phyloP scores from a whole-genome alignment of 2,113 vertebrate genomes.

The Dromaius novaehollandiae region DNA sequence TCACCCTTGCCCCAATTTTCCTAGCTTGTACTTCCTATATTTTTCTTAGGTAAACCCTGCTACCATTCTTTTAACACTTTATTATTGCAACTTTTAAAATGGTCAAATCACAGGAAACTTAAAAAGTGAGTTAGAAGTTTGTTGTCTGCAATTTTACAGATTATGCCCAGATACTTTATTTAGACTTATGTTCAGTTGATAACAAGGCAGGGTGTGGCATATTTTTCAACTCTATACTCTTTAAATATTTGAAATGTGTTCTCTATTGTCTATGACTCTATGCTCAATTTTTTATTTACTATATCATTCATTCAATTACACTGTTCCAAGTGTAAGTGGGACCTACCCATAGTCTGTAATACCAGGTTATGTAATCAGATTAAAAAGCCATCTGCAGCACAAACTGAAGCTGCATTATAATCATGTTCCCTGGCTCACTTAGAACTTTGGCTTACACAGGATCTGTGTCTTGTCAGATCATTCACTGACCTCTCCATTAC shows the following conservation, averaged over 20 bases:
- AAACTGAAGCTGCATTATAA: slow-evolving; percentile 17
- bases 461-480: slow-evolving; percentile 35
- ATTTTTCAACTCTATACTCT: not conserved
- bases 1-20: slow-evolving; percentile 1
- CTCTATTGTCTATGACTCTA: not conserved
- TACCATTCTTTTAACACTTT: not conserved
- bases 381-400: slow-evolving; percentile 55
- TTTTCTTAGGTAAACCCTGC: not conserved
- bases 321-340: not conserved
- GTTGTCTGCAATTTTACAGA: not conserved
- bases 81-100: not conserved
- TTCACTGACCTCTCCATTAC: not conserved
- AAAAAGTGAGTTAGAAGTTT: not conserved
- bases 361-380: slow-evolving; percentile 43
- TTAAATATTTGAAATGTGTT: not conserved
- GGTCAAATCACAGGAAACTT: not conserved
- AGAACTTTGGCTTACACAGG: not conserved
- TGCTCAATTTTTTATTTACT: not conserved
- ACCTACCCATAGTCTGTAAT: not conserved
- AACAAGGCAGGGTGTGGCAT: not conserved
- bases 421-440: not conserved
- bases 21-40: not conserved
- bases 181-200: not conserved
- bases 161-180: not conserved
- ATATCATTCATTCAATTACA: not conserved